These are phyloP conservation scores for Imbricaverruca yamaguchii DNA, from an alignment of 2,888 invertebrate genomes.

Conservation along the genomic window DNA sequence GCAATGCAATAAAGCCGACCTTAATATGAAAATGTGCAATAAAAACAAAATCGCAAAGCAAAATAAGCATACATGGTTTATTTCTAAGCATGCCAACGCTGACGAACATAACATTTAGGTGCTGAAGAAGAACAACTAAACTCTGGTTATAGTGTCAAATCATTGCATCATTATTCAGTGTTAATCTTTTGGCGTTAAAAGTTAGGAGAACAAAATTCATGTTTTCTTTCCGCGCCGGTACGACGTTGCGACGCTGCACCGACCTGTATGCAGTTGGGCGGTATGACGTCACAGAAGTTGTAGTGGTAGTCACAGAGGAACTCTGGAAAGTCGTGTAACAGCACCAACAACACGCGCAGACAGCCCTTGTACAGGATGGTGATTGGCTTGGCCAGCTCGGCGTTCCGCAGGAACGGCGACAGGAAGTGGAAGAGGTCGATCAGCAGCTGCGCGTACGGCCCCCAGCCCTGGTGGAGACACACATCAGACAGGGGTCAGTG, in stretches of 20 bases:
- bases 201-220: no score
- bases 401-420: background rate
- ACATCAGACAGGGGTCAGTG: conserved; percentile 51
- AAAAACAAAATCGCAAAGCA: no score
- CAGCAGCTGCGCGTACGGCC: conserved; percentile 91
- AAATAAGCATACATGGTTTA: no score
- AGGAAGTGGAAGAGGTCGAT: conserved; percentile 84
- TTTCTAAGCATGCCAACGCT: no score
- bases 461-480: conserved; percentile 64
- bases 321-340: conserved; percentile 98
- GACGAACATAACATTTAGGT: no score
- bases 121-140: no score
- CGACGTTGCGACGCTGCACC: background rate
- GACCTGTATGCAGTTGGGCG: conserved; percentile 90
- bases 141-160: no score
- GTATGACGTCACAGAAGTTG: conserved; percentile 97
- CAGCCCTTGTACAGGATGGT: conserved; percentile 87
- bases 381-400: conserved; percentile 58
- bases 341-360: conserved; percentile 81
- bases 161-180: no score
- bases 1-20: no score
- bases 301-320: conserved; percentile 99
- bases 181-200: no score
- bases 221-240: background rate
- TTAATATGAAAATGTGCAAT: no score